Base-by-base conservation (phyloP, 1,140 invertebrate genomes). In the Caenorhabditis inopinata region DNA sequence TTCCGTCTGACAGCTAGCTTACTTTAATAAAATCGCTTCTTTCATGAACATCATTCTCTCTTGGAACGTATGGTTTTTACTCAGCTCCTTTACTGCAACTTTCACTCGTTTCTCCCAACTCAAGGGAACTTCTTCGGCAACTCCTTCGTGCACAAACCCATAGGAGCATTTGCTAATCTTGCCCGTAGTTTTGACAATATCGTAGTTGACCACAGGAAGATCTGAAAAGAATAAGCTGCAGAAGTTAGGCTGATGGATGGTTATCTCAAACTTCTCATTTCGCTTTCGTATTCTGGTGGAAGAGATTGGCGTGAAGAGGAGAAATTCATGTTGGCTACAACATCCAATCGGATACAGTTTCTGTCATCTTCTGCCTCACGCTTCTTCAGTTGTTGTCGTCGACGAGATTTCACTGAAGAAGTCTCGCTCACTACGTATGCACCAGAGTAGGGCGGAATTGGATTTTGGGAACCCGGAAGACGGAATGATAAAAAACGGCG, bases 131-230 rank as follows among this genome's bases (percentile, higher is more conserved):
- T 48, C 80, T 87, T 89, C 87, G 62, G 88, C 88, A 11, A 87
- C 49, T 0, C 95, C 96, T 90, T 96, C 94, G 88, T 94, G 96
- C 1, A 98, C 96, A 90, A 97, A 95, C 2, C 96, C 96, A 88
- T 98, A 98, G n/a, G 95, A 95, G 1, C 96, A 96, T 81, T 94
- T 95, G 0, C 96, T 96, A 46, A 98, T 90, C 86, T 96, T 95
- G 88, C 75, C 74, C 11, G 18, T 0, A 11, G 51, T 74, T 32
- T 4, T 47, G n/a, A 79, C 68, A 45, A 45, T 23, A n/a, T 74
- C 21, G 7, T 42, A 38, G n/a, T 14, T 25, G 25, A 73, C 53
- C 1, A 21, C 14, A 1, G 78, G 78, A 53, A 80, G 78, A 51
- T 74, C 78, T 80, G 35, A 74, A 74, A 51, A 48, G 6, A 6